These are phyloP conservation scores for Myotis vivesi DNA, from an alignment of 2,797 vertebrate genomes.

Conservation along the genomic window DNA sequence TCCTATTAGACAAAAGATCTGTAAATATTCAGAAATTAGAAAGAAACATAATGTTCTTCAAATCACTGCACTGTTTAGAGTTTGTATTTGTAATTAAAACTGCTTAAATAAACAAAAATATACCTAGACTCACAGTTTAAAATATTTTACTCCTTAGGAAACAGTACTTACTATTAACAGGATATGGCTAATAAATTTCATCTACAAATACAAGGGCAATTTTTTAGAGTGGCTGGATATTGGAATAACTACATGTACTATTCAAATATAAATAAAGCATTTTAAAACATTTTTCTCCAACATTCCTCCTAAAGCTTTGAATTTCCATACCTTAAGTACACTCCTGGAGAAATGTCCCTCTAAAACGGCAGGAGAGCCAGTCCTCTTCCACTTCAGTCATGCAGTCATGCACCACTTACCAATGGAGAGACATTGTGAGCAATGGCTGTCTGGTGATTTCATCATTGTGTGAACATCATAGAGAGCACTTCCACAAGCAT, in stretches of 20 bases:
- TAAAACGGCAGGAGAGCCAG: neutral
- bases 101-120: conserved; percentile 50
- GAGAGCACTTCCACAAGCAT: too few species aligned
- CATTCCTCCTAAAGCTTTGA: neutral
- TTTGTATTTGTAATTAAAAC: conserved; percentile 22
- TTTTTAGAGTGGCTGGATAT: conserved; percentile 18
- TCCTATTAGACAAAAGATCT: conserved; percentile 20
- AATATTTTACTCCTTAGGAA: conserved; percentile 37
- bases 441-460: neutral
- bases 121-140: conserved; percentile 40
- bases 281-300: neutral
- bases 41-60: conserved; percentile 23
- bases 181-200: conserved; percentile 51
- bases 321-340: neutral
- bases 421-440: neutral
- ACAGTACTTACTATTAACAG: conserved; percentile 50
- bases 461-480: neutral
- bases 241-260: conserved; percentile 21
- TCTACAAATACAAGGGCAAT: conserved; percentile 37
- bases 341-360: neutral
- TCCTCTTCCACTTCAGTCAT: neutral
- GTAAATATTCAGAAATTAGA: conserved; percentile 7
- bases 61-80: neutral
- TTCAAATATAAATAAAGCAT: conserved; percentile 52
- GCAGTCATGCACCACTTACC: neutral